Percentiles rank a stretch among this genome's conserved stretches.
phyloP scores from a whole-genome alignment of 2,797 vertebrate genomes.

The Sciurus carolinensis region DNA sequence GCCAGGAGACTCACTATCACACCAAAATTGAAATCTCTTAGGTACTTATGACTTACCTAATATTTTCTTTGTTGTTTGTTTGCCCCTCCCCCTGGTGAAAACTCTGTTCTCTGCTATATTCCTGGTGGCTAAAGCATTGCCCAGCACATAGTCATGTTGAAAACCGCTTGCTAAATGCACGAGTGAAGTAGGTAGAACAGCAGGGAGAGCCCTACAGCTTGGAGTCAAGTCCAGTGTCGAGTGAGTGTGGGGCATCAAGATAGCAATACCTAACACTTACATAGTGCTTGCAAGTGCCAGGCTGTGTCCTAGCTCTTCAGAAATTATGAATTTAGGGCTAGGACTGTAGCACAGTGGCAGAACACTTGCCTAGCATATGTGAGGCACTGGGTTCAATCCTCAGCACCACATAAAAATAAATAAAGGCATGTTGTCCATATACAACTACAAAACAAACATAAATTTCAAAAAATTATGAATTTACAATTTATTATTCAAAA shows the following conservation, averaged over 20 bases:
- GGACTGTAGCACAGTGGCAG: too few species aligned
- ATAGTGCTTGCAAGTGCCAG: neutral
- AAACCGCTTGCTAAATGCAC: conserved; percentile 18
- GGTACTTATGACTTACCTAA: neutral
- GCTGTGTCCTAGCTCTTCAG: neutral
- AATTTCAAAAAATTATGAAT: too few species aligned
- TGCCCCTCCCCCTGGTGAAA: neutral
- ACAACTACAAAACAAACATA: too few species aligned
- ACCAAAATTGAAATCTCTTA: neutral
- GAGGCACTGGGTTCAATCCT: too few species aligned
- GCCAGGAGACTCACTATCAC: neutral
- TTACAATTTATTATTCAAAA: conserved; percentile 11
- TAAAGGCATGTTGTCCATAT: too few species aligned
- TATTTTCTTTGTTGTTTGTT: neutral
- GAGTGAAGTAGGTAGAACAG: neutral
- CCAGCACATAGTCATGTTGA: neutral
- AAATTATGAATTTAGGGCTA: neutral
- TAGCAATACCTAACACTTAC: neutral
- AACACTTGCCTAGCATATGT: too few species aligned
- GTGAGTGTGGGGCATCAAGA: neutral
- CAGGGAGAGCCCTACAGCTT: neutral
- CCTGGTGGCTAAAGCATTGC: neutral
- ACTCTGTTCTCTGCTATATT: neutral
- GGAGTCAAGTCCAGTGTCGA: neutral
- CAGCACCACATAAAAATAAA: too few species aligned